Evolutionary conservation across 1,140 invertebrate species (phyloP).

Genomic region (Marisa cornuarietis): DNA sequence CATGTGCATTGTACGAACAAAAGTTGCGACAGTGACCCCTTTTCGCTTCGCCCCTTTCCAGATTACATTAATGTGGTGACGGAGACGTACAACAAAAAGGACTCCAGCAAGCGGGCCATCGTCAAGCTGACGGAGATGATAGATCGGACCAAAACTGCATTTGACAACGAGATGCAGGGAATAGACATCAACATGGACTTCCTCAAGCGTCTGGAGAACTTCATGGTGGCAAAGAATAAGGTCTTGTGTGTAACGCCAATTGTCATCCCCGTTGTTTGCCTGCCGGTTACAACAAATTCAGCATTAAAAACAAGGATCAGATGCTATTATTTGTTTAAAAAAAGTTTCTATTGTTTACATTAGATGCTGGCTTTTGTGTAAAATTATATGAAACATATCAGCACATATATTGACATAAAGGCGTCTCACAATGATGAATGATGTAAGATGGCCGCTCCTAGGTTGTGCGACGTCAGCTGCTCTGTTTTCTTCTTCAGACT

Average conservation of each 20-base stretch:
- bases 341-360: neutral
- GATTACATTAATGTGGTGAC: conserved; percentile 6
- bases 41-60: neutral
- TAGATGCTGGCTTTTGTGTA: neutral
- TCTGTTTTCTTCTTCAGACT: too few species aligned
- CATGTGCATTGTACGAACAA: too few species aligned
- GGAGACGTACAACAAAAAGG: conserved; percentile 11
- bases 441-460: neutral
- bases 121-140: conserved; percentile 6
- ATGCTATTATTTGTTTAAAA: neutral
- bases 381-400: neutral
- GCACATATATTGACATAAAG: neutral
- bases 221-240: conserved; percentile 14
- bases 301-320: neutral
- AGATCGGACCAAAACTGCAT: neutral
- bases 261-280: too few species aligned
- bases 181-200: conserved; percentile 14
- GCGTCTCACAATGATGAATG: neutral
- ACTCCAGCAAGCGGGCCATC: conserved; percentile 15
- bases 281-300: too few species aligned
- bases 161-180: neutral
- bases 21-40: too few species aligned
- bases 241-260: neutral
- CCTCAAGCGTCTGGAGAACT: conserved; percentile 12
- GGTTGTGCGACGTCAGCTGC: too few species aligned